Base-by-base conservation (phyloP, 2,113 vertebrate genomes). In the Myrmophylax atrothorax region DNA sequence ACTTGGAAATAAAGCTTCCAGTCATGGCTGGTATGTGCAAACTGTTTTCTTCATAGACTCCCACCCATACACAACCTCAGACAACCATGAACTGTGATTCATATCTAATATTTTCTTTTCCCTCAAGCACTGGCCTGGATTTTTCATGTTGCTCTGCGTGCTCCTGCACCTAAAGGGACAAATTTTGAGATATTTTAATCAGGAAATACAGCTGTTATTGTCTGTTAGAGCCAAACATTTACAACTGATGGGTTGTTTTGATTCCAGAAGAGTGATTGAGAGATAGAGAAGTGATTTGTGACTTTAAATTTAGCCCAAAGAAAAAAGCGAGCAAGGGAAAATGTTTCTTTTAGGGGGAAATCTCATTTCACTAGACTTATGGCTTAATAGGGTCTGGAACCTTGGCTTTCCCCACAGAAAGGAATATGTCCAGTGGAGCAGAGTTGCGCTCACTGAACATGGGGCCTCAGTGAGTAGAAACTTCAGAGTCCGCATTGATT, bases 281-380 rank as follows among this genome's bases (percentile, higher is more conserved):
- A 94, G 72, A 78, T 29, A 69, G 47, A 62, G 29, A 87, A 90
- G 76, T 89, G 8, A 96, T 93, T 50, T 49, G 25, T 5, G 11
- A 78, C 40, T 86, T 92, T 88, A 90, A 93, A 96, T 94, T 52
- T 62, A 88, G 49, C 52, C 38, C 42, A 37, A 80, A 87, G 75
- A 20, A 76, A 63, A 70, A 91, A 42, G 12, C 13, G 77, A 77
- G 42, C 16, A 52, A 46, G 18, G 29, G 7, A 69, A n/a, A 90
- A 81, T 40, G 18, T 49, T 80, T 63, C 40, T 26, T 84, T 77
- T 42, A 2, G 5, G 29, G 14, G 23, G 3, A 38, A 77, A 64
- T 68, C 29, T 84, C n/a, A 53, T 87, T 82, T 87, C 83, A 52
- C 31, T 40, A 20, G 73, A 40, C 18, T 82, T 70, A 25, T 50